Conservation (phyloP, 1,140 invertebrate species). For the Sycobia sp. region DNA sequence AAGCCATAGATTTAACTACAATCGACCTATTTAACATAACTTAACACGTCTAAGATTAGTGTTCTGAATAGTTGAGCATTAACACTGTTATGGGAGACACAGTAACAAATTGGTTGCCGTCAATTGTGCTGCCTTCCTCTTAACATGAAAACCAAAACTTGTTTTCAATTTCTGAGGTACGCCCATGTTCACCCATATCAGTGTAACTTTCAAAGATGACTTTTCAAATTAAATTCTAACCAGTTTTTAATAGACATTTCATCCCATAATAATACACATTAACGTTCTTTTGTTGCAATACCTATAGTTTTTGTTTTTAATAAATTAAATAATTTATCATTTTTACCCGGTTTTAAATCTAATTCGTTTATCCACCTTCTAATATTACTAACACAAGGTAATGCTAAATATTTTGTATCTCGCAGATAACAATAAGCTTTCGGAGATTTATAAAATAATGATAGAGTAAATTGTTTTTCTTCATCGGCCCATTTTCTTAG, state of each 20-base stretch:
- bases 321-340: not conserved
- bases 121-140: not conserved
- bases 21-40: not conserved
- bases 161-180: not conserved
- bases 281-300: not conserved
- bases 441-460: not conserved
- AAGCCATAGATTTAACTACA: not conserved
- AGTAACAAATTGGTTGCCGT: not conserved
- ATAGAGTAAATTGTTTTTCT: not conserved
- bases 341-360: not conserved
- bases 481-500: too few relatives aligned
- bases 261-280: constrained; percentile 5
- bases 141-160: constrained; percentile 1
- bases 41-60: not conserved
- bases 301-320: not conserved
- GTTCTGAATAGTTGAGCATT: not conserved
- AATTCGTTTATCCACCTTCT: not conserved
- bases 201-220: not conserved
- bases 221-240: constrained; percentile 2
- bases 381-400: not conserved
- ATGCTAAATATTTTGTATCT: not conserved
- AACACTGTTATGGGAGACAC: not conserved
- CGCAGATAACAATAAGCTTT: not conserved
- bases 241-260: constrained; percentile 5
- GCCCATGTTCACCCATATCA: not conserved